phyloP scores from a whole-genome alignment of 1,140 invertebrate genomes.

The Eriocheir sinensis region DNA sequence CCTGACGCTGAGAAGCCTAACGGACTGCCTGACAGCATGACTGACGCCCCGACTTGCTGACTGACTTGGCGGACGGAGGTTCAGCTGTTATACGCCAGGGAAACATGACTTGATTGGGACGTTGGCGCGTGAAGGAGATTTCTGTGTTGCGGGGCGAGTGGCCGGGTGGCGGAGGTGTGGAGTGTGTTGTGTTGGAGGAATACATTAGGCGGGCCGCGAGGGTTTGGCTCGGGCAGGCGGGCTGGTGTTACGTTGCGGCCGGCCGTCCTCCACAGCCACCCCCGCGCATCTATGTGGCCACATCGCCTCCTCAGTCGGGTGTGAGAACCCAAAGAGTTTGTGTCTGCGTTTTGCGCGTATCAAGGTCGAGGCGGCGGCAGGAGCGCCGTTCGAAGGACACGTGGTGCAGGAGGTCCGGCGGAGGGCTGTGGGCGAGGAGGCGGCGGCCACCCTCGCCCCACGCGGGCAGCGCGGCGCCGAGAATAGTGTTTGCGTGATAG shows the following conservation, averaged over 20 bases:
- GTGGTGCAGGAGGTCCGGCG: not conserved
- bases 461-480: conserved; percentile 29
- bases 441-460: not conserved
- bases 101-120: too few relatives aligned
- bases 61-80: too few relatives aligned
- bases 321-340: conserved; percentile 46
- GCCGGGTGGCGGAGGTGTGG: not conserved
- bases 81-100: too few relatives aligned
- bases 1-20: not conserved
- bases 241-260: not conserved
- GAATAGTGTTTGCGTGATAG: conserved; percentile 55
- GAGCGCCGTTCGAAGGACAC: conserved; percentile 1
- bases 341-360: not conserved
- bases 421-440: not conserved
- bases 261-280: not conserved
- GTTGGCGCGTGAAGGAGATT: too few relatives aligned
- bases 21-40: conserved; percentile 31
- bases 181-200: not conserved
- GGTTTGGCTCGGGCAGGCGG: not conserved
- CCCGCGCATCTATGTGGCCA: not conserved
- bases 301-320: conserved; percentile 48
- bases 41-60: not conserved
- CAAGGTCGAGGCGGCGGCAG: not conserved
- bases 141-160: too few relatives aligned
- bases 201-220: not conserved